Evolutionary conservation across 2,797 vertebrate species (phyloP).

Genomic region (Xenentodon cancila): DNA sequence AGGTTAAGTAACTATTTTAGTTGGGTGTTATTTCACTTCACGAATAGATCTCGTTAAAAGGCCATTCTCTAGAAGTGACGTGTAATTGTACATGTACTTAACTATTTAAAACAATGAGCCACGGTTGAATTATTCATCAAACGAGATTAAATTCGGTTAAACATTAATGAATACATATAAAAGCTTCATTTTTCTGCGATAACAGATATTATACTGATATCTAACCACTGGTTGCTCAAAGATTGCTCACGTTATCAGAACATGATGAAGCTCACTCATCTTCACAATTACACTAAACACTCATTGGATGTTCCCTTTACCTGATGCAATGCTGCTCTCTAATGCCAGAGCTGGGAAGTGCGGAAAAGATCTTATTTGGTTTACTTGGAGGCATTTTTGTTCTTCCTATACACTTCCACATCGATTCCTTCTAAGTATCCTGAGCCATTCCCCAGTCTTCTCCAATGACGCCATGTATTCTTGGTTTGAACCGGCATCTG

Average conservation of each 20-base stretch:
- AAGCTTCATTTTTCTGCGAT: background rate
- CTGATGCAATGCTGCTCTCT: constrained; percentile 63
- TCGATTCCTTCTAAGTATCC: no score
- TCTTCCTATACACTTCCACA: background rate
- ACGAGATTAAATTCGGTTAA: constrained; percentile 11
- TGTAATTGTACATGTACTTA: background rate
- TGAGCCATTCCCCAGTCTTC: no score
- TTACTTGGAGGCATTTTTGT: background rate
- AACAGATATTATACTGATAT: background rate
- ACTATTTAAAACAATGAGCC: constrained; percentile 22
- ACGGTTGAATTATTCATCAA: constrained; percentile 6
- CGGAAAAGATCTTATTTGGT: background rate
- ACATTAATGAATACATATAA: background rate
- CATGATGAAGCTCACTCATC: constrained; percentile 7
- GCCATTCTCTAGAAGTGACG: background rate
- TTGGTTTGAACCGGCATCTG: no score
- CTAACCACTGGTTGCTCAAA: background rate
- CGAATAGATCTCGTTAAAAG: background rate
- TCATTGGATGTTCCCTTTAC: background rate
- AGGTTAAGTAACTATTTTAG: background rate
- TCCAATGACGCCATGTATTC: no score
- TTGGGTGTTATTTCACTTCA: background rate
- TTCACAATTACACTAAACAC: constrained; percentile 1
- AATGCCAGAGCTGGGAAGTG: constrained; percentile 9
- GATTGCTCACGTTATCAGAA: background rate